Base-by-base conservation (phyloP, 2,113 vertebrate species). In the Petaurus breviceps region DNA sequence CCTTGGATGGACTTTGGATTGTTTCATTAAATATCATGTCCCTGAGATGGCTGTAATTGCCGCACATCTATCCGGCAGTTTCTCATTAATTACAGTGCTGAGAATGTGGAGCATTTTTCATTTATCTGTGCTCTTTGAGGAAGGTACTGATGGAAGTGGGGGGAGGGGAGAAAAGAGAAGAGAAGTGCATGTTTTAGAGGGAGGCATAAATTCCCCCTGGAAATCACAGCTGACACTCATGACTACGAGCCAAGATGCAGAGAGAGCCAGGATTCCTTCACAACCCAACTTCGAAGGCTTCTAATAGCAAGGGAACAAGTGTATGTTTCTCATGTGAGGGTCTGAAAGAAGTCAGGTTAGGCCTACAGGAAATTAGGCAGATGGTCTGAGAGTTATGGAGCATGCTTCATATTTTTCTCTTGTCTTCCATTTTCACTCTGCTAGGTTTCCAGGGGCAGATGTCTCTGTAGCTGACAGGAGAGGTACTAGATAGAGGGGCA, bases 1-100 rank as follows among this genome's bases (percentile, higher is more conserved):
- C 92, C 57, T 94, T 97, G 37, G 92, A 96, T 95, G 93, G 97
- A 92, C 96, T 97, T 96, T 96, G 95, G 97, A 96, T 97, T 98
- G 94, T 97, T 53, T 92, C 93, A 92, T 98, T 98, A 98, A 98
- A 92, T 91, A 96, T 61, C 89, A 95, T 95, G 90, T 97, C 68
- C 94, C 96, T 96, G 93, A 96, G 89, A 97, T 94, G 92, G 95
- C 68, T 96, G 92, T 95, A 96, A 97, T 98, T 97, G 93, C 46
- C 93, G 68, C 25, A 94, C 24, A 50, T 95, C 49, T 96, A 91
- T 91, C 94, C 92, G 92, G 94, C 95, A 94, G 94, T 51, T 96
- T 93, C 89, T 97, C 53, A 95, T 97, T 96, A 97, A 98, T 97
- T 97, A 94, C 51, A 46, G 0, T 91, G 46, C 92, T 14, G 24